Evolutionary conservation across 2,888 invertebrate genomes (phyloP), one percentile per base, ranked within the genome.

Genomic region (Noctua fimbriata): DNA sequence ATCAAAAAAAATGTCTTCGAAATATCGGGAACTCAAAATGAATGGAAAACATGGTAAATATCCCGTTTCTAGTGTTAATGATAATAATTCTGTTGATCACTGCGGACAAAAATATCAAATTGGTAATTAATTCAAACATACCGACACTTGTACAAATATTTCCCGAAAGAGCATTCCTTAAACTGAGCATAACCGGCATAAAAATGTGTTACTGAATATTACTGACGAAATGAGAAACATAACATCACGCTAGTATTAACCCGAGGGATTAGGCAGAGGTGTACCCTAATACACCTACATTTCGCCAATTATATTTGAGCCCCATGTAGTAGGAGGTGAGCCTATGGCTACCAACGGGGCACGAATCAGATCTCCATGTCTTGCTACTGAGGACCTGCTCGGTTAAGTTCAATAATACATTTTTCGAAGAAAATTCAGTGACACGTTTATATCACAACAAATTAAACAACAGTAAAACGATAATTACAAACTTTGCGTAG

Each of bases 391-490:
- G 16, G 28, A 28, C 0, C 16, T 60, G 60, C 14, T n/a, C 16
- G 28, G 16, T 28, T 58, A 28, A 60, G 28, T 16, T 32, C 60
- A 18, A 32, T 32, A 28, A 60, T 18, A 67, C 0, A 16, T 28
- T 28, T 70, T 78, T 21, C 14, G 32, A 77, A 44, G 52, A 28
- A 60, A 67, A 44, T 28, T 1, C 36, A 55, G 65, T 47, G 18
- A 79, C 65, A 82, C 28, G 44, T 80, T 69, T 83, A 69, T 24
- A 52, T 69, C 60, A 41, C 44, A 84, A 84, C 82, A 83, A 85
- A 88, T 82, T 79, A 82, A 88, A 88, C 80, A 80, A 66, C 80
- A 84, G 47, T 79, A 65, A 85, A 83, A 60, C 67, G 65, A 81
- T 69, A 77, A 84, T 85, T 84, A 85, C 73, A 65, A 76, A 77